Percentiles rank a stretch among this genome's conserved stretches.
Conservation (phyloP, 2,113 vertebrate genomes). For the Archocentrus centrarchus region DNA sequence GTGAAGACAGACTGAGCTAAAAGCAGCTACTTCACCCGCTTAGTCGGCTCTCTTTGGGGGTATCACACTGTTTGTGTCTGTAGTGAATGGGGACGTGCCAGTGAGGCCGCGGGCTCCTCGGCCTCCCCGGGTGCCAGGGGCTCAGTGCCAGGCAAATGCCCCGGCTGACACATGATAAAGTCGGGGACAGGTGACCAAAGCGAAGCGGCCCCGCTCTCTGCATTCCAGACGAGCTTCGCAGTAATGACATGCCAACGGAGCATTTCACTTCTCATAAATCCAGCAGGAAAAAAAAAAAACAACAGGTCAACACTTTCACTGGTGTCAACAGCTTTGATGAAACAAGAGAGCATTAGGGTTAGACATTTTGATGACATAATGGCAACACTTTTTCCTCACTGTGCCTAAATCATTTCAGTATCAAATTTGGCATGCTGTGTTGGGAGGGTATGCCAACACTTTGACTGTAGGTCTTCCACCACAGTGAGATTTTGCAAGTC, state of each 20-base stretch:
- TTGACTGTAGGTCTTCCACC: background rate
- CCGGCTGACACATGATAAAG: conserved; percentile 58
- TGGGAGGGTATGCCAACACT: conserved; percentile 11
- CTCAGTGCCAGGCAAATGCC: conserved; percentile 41
- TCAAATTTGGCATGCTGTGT: background rate
- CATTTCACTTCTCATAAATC: conserved; percentile 34
- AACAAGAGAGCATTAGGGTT: conserved; percentile 14
- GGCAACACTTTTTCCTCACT: conserved; percentile 6
- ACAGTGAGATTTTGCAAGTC: background rate
- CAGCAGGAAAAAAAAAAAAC: background rate
- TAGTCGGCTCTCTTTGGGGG: conserved; percentile 65
- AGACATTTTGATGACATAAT: conserved; percentile 7
- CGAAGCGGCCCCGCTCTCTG: conserved; percentile 15
- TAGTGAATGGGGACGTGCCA: conserved; percentile 27
- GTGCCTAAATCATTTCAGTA: background rate
- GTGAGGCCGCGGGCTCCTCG: conserved; percentile 8
- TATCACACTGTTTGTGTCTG: conserved; percentile 40
- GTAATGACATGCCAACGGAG: conserved; percentile 29
- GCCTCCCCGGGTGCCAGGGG: conserved; percentile 40
- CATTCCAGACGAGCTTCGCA: conserved; percentile 41
- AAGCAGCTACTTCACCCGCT: conserved; percentile 65
- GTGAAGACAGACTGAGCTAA: conserved; percentile 72
- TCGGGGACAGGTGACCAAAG: conserved; percentile 69
- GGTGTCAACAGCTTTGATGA: conserved; percentile 57
- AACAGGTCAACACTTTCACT: conserved; percentile 1